phyloP scores from a whole-genome alignment of 2,113 vertebrate species.

The Fukomys damarensis region DNA sequence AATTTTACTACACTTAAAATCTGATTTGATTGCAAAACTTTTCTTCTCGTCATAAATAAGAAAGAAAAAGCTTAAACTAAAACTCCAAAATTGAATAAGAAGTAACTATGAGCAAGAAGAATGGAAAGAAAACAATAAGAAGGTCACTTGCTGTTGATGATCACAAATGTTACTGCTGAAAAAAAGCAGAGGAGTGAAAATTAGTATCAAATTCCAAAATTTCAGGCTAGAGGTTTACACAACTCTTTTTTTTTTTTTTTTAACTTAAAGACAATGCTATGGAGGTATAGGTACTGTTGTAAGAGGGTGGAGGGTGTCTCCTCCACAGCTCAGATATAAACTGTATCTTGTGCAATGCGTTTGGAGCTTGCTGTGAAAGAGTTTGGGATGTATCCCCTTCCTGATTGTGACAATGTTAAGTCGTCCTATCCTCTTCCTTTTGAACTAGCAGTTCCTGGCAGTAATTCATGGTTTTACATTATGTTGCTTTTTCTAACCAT shows the following conservation, averaged over 20 bases:
- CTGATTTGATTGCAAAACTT: not conserved
- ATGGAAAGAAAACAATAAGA: not conserved
- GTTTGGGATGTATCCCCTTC: not conserved
- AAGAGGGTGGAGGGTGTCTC: not conserved
- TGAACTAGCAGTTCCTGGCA: not conserved
- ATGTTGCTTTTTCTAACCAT: conserved; percentile 59
- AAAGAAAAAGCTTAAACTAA: conserved; percentile 31
- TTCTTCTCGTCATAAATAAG: conserved; percentile 40
- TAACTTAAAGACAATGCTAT: not conserved
- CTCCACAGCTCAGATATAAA: not conserved
- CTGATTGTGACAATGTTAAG: conserved; percentile 44
- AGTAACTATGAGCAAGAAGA: not conserved
- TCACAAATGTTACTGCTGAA: conserved; percentile 11
- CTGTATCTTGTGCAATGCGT: not conserved
- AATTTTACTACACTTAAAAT: not conserved
- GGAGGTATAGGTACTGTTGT: not conserved
- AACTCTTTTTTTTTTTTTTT: conserved; percentile 15
- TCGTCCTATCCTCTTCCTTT: not conserved
- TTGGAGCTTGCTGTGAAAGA: not conserved
- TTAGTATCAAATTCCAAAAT: conserved; percentile 11
- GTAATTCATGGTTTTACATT: conserved; percentile 63
- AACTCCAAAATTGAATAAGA: conserved; percentile 49
- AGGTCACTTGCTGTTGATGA: not conserved
- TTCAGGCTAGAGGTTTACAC: conserved; percentile 5
- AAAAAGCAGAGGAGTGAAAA: conserved; percentile 43